These are phyloP conservation scores for Harmothoe impar DNA, from an alignment of 2,888 invertebrate species.

Conservation along the genomic window DNA sequence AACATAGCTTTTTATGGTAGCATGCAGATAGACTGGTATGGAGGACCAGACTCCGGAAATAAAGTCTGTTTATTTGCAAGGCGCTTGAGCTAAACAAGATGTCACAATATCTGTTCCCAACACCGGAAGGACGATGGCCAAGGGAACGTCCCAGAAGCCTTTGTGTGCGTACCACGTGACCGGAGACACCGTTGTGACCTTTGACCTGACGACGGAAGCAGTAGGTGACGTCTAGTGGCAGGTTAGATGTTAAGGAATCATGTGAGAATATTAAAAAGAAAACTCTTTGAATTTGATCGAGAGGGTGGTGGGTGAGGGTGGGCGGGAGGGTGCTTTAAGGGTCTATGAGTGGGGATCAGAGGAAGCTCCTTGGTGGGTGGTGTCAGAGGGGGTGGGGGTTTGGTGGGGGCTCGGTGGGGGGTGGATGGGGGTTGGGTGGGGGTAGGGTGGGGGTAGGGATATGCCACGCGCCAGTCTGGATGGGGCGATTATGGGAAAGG, in stretches of 20 bases:
- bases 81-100: slow-evolving; percentile 16
- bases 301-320: neutral
- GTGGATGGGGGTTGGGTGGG: neutral
- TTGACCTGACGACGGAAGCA: slow-evolving; percentile 27
- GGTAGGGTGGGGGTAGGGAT: neutral
- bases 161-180: slow-evolving; percentile 12
- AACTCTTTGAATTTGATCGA: neutral
- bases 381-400: neutral
- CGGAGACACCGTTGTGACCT: slow-evolving; percentile 7
- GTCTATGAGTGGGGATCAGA: neutral
- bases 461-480: neutral
- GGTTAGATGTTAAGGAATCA: neutral
- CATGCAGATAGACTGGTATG: no score
- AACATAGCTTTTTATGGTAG: no score
- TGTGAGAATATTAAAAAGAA: neutral
- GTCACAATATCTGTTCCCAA: slow-evolving; percentile 26
- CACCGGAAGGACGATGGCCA: slow-evolving; percentile 9
- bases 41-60: neutral
- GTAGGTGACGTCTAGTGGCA: neutral
- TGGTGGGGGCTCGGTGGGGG: neutral
- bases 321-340: neutral
- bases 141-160: slow-evolving; percentile 21
- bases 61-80: slow-evolving; percentile 16
- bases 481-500: neutral
- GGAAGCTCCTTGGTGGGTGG: neutral